phyloP scores from a whole-genome alignment of 2,888 invertebrate species.

The Dioctria linearis region DNA sequence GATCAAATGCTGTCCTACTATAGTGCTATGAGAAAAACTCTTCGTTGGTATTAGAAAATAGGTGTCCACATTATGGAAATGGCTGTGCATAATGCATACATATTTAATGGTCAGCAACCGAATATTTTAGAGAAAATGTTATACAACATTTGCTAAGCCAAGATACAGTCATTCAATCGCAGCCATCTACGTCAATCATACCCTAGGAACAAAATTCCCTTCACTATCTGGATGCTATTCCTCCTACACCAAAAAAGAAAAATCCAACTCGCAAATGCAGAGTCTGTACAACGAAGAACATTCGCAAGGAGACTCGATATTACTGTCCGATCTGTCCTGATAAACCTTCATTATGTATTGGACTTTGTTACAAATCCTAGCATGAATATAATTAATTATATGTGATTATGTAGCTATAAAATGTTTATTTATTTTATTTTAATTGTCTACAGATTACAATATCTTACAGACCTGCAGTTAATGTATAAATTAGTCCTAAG shows the following conservation, averaged over 20 bases:
- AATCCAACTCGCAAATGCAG: slow-evolving; percentile 15
- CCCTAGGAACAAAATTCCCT: slow-evolving; percentile 12
- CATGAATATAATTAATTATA: not conserved
- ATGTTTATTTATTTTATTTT: no score
- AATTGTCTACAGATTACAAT: no score
- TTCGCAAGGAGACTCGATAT: slow-evolving; percentile 31
- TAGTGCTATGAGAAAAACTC: slow-evolving; percentile 19
- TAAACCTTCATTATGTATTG: slow-evolving; percentile 33
- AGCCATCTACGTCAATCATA: slow-evolving; percentile 25
- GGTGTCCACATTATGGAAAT: not conserved
- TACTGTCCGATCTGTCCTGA: slow-evolving; percentile 47
- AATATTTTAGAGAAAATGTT: not conserved
- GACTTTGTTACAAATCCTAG: slow-evolving; percentile 12
- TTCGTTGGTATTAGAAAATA: slow-evolving; percentile 9
- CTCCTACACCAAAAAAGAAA: not conserved
- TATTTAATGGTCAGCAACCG: slow-evolving; percentile 3
- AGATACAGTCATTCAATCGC: not conserved
- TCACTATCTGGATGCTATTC: no score
- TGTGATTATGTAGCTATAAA: slow-evolving; percentile 12
- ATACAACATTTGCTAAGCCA: slow-evolving; percentile 5
- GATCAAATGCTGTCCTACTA: slow-evolving; percentile 25
- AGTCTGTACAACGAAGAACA: slow-evolving; percentile 40
- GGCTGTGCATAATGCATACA: slow-evolving; percentile 5
- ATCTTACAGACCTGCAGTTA: no score
- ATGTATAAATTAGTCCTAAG: no score